A percentile compares a stretch with the other conserved stretches of the same genome.
phyloP scores from a whole-genome alignment of 2,113 vertebrate species.

The Phodopus roborovskii region DNA sequence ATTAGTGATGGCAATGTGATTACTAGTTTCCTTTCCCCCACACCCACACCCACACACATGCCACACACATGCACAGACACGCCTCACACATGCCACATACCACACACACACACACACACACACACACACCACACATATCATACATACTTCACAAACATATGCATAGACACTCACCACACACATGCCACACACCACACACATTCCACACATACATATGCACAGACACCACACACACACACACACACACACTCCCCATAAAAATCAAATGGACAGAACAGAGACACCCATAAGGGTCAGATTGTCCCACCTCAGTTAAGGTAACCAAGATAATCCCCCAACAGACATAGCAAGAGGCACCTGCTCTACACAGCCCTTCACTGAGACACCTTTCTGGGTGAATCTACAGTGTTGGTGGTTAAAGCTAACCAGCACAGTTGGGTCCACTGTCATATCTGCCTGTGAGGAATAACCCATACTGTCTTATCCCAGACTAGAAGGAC shows the following conservation, averaged over 20 bases:
- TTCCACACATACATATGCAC: not conserved
- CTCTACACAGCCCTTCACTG: too few species aligned
- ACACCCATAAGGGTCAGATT: too few species aligned
- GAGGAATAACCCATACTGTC: not conserved
- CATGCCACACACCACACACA: not conserved
- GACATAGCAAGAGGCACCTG: not conserved
- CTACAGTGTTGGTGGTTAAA: not conserved
- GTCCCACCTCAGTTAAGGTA: not conserved
- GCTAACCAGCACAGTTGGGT: not conserved
- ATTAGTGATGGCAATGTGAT: slow-evolving; percentile 11
- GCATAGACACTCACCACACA: not conserved
- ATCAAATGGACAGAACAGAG: too few species aligned
- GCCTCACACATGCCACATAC: not conserved
- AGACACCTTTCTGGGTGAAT: not conserved
- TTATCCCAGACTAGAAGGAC: not conserved
- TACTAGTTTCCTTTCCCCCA: not conserved
- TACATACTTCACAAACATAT: not conserved
- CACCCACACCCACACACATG: too few species aligned
- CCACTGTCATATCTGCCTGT: fast-evolving
- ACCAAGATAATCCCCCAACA: not conserved
- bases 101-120: not conserved
- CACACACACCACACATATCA: not conserved
- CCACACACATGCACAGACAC: not conserved
- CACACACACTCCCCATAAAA: too few species aligned
- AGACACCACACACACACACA: too few species aligned